Conservation (phyloP, 2,113 vertebrate genomes). For the Aramus guarauna region DNA sequence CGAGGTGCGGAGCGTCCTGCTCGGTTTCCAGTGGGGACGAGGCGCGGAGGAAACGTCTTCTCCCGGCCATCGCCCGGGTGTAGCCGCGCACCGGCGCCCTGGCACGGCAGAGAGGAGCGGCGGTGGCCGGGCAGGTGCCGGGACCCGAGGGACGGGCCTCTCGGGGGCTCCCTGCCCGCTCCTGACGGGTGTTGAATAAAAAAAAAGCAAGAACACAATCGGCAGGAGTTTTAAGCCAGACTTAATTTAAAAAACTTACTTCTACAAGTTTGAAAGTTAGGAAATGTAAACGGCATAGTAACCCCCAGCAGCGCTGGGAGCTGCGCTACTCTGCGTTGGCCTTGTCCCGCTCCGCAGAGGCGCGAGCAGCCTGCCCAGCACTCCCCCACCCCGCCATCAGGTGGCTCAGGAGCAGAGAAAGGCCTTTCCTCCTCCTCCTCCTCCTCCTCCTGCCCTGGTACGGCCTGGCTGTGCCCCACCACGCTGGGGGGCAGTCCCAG, state of each 20-base stretch:
- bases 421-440: neutral
- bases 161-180: neutral
- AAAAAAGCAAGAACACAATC: neutral
- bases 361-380: neutral
- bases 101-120: neutral
- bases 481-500: neutral
- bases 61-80: neutral
- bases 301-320: neutral
- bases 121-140: neutral
- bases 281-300: neutral
- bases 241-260: neutral
- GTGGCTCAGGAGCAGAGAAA: neutral
- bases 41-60: neutral
- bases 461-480: neutral
- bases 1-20: neutral
- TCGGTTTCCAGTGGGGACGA: neutral
- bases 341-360: neutral
- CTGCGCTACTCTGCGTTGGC: accelerated
- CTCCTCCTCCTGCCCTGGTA: neutral
- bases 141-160: no score
- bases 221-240: neutral
- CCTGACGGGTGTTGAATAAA: neutral
- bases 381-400: neutral
- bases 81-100: neutral
- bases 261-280: neutral